Percentiles rank a stretch among this genome's conserved stretches.
These are phyloP conservation scores for Varecia variegata DNA, from an alignment of 2,797 vertebrate species.

Conservation along the genomic window DNA sequence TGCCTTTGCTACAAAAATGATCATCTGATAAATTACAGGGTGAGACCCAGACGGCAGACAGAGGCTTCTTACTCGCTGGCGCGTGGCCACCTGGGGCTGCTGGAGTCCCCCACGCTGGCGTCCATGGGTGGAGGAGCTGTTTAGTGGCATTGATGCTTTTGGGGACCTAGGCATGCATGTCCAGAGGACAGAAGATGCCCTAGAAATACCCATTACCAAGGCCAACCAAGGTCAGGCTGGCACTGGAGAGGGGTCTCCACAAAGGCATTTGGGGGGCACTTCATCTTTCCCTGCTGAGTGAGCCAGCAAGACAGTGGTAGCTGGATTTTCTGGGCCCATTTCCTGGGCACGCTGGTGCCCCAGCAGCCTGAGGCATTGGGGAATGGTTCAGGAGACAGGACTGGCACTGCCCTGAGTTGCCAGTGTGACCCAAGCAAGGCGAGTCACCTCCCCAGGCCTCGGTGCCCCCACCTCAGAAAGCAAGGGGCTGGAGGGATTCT, in stretches of 20 bases:
- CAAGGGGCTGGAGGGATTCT: neutral
- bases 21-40: conserved; percentile 71
- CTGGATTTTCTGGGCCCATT: neutral
- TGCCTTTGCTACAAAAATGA: conserved; percentile 69
- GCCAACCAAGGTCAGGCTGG: neutral
- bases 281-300: neutral
- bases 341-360: neutral
- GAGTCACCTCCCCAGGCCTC: neutral
- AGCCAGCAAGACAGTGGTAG: neutral
- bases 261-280: neutral
- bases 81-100: neutral
- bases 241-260: neutral
- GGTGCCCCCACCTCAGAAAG: neutral
- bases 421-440: neutral
- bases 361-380: neutral
- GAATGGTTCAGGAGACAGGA: neutral
- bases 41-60: conserved; percentile 41
- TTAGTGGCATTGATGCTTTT: too few relatives aligned
- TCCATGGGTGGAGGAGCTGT: fast-evolving
- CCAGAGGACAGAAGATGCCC: neutral
- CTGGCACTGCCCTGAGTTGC: neutral
- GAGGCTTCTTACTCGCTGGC: fast-evolving
- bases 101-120: neutral
- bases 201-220: neutral
- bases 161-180: neutral